Base-by-base conservation (phyloP, 2,888 invertebrate genomes). In the Auanema sp. region DNA sequence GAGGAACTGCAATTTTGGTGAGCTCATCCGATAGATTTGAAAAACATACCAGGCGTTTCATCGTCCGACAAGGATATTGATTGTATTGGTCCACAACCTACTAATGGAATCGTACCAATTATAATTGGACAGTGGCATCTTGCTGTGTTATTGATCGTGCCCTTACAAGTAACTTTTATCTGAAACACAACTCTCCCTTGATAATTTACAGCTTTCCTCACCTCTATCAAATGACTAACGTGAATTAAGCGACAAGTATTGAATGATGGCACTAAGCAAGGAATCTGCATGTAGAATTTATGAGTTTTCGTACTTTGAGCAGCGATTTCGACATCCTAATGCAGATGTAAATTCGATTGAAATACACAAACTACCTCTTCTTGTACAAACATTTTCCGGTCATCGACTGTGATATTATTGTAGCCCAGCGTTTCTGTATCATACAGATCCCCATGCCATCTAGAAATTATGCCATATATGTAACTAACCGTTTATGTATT, bases 31-130 rank as follows among this genome's bases (percentile, higher is more conserved):
- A 33, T 33, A 18, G 3, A 21, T 8, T 3, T 5, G 10, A 10
- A 10, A 5, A 16, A 3, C 5, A 8, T 21, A 18, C 47, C 16
- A 18, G 47, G 47, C 10, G 47, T 47, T 47, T 21, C 47, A 8
- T 47, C 21, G 47, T 16, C 16, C 47, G 21, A 18, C 16, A 21
- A 18, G 3, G 47, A 16, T 16, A 21, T 21, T 47, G 47, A 16
- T 16, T 21, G 47, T 6, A 16, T 21, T 47, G 47, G 47, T 5
- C 47, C 16, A 47, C 47, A 21, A 8, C 47, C 47, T 16, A 21
- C 16, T 47, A 62, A n/a, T 11, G 62, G 62, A 14, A 62, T 41
- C n/a, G 56, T 62, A 18, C 62, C 62, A 40, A 62, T 50, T 21
- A 62, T 51, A 10, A 62, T 25, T 4, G 56, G 62, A 41, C 57